phyloP scores from a whole-genome alignment of 1,140 invertebrate species.

The Arion vulgaris region DNA sequence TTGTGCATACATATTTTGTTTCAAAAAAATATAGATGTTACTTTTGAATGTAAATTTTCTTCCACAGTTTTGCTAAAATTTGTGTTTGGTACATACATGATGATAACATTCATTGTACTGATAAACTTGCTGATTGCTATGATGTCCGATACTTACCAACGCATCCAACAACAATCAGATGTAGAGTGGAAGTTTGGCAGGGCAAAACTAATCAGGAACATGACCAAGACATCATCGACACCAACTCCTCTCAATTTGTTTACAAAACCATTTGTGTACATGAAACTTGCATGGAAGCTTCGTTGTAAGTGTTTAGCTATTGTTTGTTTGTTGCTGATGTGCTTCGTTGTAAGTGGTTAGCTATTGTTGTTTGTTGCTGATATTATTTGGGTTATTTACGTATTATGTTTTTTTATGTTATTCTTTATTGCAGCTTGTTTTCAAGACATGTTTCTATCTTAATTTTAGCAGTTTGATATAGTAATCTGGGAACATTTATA shows the following conservation, averaged over 20 bases:
- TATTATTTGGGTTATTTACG: too few relatives aligned
- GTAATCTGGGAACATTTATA: too few relatives aligned
- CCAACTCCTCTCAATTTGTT: conserved; percentile 97
- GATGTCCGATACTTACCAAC: conserved; percentile 99
- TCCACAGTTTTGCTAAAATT: conserved; percentile 74
- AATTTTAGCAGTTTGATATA: too few relatives aligned
- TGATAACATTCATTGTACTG: conserved; percentile 97
- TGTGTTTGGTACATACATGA: conserved; percentile 96
- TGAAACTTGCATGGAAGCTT: conserved; percentile 85
- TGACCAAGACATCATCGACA: conserved; percentile 97
- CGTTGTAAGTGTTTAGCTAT: conserved; percentile 73
- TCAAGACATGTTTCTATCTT: too few relatives aligned
- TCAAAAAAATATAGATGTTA: too few relatives aligned
- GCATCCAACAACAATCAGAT: conserved; percentile 99
- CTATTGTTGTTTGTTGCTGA: too few relatives aligned
- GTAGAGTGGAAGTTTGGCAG: conserved; percentile 99
- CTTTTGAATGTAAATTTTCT: too few relatives aligned
- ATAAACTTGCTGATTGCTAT: conserved; percentile 99
- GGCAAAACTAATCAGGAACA: conserved; percentile 97
- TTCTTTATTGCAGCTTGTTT: too few relatives aligned
- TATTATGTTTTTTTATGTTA: too few relatives aligned
- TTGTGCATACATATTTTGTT: too few relatives aligned
- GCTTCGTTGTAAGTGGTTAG: too few relatives aligned
- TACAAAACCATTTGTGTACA: conserved; percentile 81
- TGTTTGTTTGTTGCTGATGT: too few relatives aligned